Conservation (phyloP, 2,113 vertebrate genomes). For the Smithornis capensis region DNA sequence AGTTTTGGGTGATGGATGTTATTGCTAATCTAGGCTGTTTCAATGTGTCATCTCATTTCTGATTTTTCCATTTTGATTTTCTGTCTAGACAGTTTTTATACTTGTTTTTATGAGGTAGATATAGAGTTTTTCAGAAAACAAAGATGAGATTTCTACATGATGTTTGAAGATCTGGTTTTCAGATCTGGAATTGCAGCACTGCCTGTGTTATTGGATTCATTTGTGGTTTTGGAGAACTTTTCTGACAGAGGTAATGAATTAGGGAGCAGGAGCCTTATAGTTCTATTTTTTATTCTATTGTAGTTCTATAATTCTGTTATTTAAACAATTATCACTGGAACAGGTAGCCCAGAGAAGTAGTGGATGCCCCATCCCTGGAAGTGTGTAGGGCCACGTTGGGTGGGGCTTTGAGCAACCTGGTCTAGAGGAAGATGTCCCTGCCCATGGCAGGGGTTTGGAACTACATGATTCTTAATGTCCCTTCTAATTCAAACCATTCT, state of each 20-base stretch:
- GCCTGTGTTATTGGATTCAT: background rate
- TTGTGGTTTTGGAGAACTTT: background rate
- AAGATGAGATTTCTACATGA: background rate
- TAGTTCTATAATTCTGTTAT: background rate
- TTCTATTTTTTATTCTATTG: background rate
- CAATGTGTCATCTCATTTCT: background rate
- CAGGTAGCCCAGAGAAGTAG: background rate
- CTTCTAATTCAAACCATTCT: background rate
- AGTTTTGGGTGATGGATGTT: background rate
- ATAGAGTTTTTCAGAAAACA: background rate
- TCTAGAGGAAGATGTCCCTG: background rate
- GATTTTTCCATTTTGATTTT: background rate
- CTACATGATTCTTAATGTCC: background rate
- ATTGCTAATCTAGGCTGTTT: background rate
- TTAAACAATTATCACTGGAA: background rate
- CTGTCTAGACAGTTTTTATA: background rate
- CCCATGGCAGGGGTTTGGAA: background rate
- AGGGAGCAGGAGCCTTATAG: background rate
- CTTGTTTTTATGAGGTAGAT: background rate
- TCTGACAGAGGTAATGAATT: background rate
- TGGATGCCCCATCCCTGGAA: too few relatives aligned
- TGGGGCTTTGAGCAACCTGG: background rate
- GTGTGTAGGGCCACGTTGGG: background rate
- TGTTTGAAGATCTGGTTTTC: background rate
- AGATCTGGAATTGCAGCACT: background rate